Conservation (phyloP, 2,888 invertebrate genomes). For the Orthosia gracilis region DNA sequence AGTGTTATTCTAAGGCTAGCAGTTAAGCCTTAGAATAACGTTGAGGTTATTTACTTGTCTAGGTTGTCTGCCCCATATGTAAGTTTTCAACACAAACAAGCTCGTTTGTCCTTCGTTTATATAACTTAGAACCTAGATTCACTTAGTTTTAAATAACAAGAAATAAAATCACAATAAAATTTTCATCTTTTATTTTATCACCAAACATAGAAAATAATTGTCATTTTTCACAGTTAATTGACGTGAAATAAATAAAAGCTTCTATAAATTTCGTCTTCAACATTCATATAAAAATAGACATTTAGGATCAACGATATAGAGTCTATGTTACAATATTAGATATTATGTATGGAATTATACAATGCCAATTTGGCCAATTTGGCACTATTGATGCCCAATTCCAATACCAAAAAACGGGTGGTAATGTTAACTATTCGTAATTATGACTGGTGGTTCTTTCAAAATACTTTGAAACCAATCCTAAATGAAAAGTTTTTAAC, state of each 20-base stretch:
- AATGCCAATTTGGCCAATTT: constrained; percentile 24
- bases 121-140: constrained; percentile 4
- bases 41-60: constrained; percentile 18
- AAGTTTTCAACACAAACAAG: constrained; percentile 47
- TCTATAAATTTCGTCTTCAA: constrained; percentile 60
- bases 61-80: constrained; percentile 17
- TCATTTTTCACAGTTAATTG: constrained; percentile 73
- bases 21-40: too few relatives aligned
- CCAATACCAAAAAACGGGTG: not conserved
- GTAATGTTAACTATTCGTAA: not conserved
- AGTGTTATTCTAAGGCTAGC: constrained; percentile 2
- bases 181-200: constrained; percentile 66
- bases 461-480: constrained; percentile 23
- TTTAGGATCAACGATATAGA: constrained; percentile 61
- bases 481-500: not conserved
- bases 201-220: constrained; percentile 70
- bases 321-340: constrained; percentile 40
- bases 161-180: constrained; percentile 53
- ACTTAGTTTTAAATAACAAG: not conserved
- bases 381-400: not conserved
- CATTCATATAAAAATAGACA: constrained; percentile 83
- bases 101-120: constrained; percentile 16
- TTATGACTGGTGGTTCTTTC: not conserved
- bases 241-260: constrained; percentile 69
- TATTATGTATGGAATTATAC: constrained; percentile 7